Evolutionary conservation across 35 echinoderm and acorn worm species (phyloP), one percentile per base, ranked within the genome.

Genomic region (Patiria miniata): DNA sequence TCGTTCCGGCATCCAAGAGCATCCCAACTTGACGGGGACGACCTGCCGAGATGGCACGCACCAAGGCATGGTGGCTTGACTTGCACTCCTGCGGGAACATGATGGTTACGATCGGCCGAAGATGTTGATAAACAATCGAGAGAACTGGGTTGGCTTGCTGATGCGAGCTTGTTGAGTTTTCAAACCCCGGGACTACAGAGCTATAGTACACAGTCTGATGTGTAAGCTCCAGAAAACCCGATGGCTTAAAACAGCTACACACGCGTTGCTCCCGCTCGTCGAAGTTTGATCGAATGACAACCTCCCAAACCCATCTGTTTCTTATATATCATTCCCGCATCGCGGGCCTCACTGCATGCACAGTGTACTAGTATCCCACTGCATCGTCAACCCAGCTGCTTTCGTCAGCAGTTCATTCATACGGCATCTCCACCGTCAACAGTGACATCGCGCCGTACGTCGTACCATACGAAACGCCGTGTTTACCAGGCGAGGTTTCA

Each of bases 1-100:
- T 42, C n/a, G 81, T 59, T 6, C 94, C 94, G 26, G 94, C 85
- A 10, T 86, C 94, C 14, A 96, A 37, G 6, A 96, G 76, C 68
- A 96, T 68, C 73, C 86, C 79, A 7, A 96, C 94, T 79, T 96
- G 94, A 16, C 94, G 81, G 8, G 86, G 86, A 54, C 94, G 69
- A 38, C 89, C 90, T 0, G 94, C 85, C 60, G 82, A 40, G 58
- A 96, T 86, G 5, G 94, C 94, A 36, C 86, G 78, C 7, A 92
- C 68, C 76, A 87, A 61, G 68, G 86, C 86, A 76, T 61, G 68
- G 61, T 86, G 83, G 14, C 83, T 73, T 36, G 65, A 73, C 29
- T 73, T 73, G 65, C 65, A 73, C 65, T 73, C 65, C 26, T 73
- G 65, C 65, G 65, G 65, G 65, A 73, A 73, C 65, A 73, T 73